Conservation (phyloP, 2,797 vertebrate species). For the Sebastes vulpes region DNA sequence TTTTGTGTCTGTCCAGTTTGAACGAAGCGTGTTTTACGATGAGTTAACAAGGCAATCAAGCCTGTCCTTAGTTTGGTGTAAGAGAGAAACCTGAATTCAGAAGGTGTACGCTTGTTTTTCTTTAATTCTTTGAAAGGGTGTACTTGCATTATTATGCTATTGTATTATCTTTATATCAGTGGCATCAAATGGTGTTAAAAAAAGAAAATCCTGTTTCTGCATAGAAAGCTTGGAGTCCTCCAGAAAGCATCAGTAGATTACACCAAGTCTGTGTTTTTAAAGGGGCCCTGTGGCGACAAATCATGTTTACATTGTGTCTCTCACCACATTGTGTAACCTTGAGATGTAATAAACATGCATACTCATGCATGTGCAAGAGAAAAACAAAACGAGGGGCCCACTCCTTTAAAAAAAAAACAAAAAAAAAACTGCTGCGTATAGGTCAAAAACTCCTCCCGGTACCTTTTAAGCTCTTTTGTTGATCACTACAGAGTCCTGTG, state of each 20-base stretch:
- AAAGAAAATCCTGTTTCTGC: neutral
- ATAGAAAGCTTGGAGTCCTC: neutral
- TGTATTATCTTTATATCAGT: too few species aligned
- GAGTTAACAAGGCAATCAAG: too few species aligned
- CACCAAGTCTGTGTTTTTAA: neutral
- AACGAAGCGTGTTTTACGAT: too few species aligned
- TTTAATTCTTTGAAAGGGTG: too few species aligned
- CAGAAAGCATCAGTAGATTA: neutral
- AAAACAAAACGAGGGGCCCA: neutral
- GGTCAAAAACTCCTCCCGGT: neutral
- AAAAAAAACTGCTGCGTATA: too few species aligned
- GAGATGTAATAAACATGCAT: neutral
- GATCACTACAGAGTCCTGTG: slow-evolving; percentile 86
- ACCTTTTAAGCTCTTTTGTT: slow-evolving; percentile 1
- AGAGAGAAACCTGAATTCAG: too few species aligned
- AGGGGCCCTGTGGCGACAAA: neutral
- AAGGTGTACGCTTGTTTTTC: too few species aligned
- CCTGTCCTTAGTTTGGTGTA: too few species aligned
- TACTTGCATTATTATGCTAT: too few species aligned
- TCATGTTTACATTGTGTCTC: neutral
- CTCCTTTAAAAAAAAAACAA: too few species aligned
- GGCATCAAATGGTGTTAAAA: neutral
- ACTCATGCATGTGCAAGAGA: neutral
- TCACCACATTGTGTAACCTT: too few species aligned
- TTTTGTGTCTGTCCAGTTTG: too few species aligned